phyloP scores from a whole-genome alignment of 2,888 invertebrate species.

The Cylloceria caligata region DNA sequence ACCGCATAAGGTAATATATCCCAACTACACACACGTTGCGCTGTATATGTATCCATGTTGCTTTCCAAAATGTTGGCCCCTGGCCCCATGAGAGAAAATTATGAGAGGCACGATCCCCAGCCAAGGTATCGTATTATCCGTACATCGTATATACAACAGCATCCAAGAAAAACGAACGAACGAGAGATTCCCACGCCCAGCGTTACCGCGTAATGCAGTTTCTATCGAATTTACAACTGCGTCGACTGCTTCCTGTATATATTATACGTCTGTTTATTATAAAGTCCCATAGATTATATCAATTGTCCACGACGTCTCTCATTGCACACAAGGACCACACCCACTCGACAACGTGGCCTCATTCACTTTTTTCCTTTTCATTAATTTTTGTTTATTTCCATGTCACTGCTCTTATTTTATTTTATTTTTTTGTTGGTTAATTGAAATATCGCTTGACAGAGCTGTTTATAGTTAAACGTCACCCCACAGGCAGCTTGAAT shows the following conservation, averaged over 20 bases:
- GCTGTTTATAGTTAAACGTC: conserved; percentile 56
- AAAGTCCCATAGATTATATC: conserved; percentile 42
- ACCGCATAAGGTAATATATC: conserved; percentile 51
- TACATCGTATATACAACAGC: conserved; percentile 7
- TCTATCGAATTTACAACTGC: conserved; percentile 52
- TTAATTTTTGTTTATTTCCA: too few relatives aligned
- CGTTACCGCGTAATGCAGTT: conserved; percentile 41
- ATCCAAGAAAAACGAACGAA: conserved; percentile 7
- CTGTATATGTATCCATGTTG: neutral
- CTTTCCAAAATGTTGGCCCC: conserved; percentile 31
- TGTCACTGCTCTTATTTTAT: neutral
- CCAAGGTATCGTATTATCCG: conserved; percentile 30
- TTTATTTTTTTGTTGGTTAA: conserved; percentile 26
- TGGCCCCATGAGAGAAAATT: conserved; percentile 10
- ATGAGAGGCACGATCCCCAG: conserved; percentile 27
- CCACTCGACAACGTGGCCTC: conserved; percentile 1
- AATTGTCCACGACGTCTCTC: conserved; percentile 1
- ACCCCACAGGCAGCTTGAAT: conserved; percentile 40
- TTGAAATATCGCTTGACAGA: conserved; percentile 47
- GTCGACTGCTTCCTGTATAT: conserved; percentile 30
- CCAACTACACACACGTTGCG: neutral
- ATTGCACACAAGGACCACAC: neutral
- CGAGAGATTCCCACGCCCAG: conserved; percentile 24
- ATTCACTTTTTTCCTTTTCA: neutral
- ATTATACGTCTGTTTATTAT: neutral